Conservation (phyloP, 2,888 invertebrate species). For the Ophraella communa region DNA sequence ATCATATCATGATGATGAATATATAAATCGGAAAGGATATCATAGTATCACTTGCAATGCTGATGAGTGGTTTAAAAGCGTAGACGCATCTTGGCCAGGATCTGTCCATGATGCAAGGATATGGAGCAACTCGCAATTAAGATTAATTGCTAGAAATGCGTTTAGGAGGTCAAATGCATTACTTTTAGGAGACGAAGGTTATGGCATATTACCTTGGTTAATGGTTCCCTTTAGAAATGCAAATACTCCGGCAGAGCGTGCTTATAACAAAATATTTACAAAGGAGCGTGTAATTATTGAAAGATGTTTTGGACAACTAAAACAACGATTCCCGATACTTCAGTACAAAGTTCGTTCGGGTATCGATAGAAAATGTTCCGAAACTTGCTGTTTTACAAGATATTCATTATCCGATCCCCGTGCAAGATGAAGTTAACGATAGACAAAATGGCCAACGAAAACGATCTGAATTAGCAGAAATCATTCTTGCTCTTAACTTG, state of each 20-base stretch:
- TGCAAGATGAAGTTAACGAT: conserved; percentile 12
- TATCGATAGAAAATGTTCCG: too few relatives aligned
- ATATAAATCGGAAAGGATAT: conserved; percentile 37
- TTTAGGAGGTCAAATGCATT: conserved; percentile 17
- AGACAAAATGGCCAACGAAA: conserved; percentile 1
- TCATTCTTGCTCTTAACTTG: background rate
- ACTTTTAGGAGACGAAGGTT: conserved; percentile 15
- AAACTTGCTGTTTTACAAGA: background rate
- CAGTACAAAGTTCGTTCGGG: too few relatives aligned
- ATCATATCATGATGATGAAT: conserved; percentile 32
- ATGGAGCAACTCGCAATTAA: conserved; percentile 28
- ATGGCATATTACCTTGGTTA: conserved; percentile 34
- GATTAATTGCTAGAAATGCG: conserved; percentile 19
- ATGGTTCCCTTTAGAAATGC: conserved; percentile 36
- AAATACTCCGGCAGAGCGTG: conserved; percentile 16
- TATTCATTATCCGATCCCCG: background rate
- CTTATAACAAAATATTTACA: conserved; percentile 31
- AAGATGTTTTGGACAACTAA: conserved; percentile 37
- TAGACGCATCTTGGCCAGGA: conserved; percentile 31
- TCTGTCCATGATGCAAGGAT: conserved; percentile 36
- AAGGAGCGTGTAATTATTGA: conserved; percentile 37
- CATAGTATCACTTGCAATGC: conserved; percentile 32
- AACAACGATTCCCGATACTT: conserved; percentile 33
- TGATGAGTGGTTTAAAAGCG: conserved; percentile 32
- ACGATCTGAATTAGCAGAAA: conserved; percentile 16